Evolutionary conservation across 2,113 vertebrate genomes (phyloP).

Genomic region (Bufo bufo): DNA sequence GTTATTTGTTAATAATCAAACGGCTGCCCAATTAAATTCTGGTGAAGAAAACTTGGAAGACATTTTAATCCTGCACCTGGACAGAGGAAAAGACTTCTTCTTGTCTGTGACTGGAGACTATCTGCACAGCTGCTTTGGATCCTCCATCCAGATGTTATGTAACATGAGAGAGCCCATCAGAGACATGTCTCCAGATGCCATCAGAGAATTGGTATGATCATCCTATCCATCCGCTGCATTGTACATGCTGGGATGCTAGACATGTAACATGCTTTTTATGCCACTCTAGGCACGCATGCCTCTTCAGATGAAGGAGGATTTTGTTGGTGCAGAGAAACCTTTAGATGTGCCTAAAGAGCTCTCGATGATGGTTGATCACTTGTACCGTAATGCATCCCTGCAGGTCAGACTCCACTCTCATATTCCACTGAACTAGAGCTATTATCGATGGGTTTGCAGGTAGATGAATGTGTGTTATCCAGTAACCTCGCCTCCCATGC

Average conservation of each 20-base stretch:
- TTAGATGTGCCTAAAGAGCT: slow-evolving; percentile 93
- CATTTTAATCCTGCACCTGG: slow-evolving; percentile 91
- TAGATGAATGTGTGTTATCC: no score
- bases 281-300: slow-evolving; percentile 74
- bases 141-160: slow-evolving; percentile 82
- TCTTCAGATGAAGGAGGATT: slow-evolving; percentile 61
- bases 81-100: slow-evolving; percentile 94
- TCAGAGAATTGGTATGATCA: slow-evolving; percentile 82
- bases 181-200: slow-evolving; percentile 78
- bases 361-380: slow-evolving; percentile 95
- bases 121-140: slow-evolving; percentile 91
- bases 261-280: not conserved
- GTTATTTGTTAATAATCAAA: slow-evolving; percentile 91
- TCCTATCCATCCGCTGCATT: not conserved
- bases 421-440: not conserved
- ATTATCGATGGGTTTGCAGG: no score
- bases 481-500: no score
- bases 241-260: not conserved
- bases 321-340: slow-evolving; percentile 73
- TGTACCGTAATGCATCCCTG: slow-evolving; percentile 83
- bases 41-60: slow-evolving; percentile 89
- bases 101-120: slow-evolving; percentile 89
- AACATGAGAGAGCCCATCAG: slow-evolving; percentile 86
- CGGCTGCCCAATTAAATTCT: slow-evolving; percentile 84
- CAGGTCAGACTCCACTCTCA: slow-evolving; percentile 76